These are phyloP conservation scores for Drosophila lowei DNA, from an alignment of 1,140 invertebrate genomes.

Conservation along the genomic window DNA sequence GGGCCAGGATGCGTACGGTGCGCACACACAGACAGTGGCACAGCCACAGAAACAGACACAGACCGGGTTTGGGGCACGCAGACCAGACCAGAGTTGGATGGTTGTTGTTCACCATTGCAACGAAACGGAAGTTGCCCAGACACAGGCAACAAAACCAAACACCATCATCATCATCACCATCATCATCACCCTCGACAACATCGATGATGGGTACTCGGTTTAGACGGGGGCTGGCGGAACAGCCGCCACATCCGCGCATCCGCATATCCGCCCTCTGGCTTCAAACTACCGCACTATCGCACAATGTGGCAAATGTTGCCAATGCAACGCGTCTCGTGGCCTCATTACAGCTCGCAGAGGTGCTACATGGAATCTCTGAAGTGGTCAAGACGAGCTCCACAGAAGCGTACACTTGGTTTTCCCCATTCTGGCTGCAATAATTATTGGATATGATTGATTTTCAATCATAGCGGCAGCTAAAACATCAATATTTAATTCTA, in stretches of 20 bases:
- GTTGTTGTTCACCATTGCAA: conserved; percentile 12
- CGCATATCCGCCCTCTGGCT: neutral
- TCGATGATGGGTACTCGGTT: conserved; percentile 31
- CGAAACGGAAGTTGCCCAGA: conserved; percentile 62
- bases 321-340: conserved; percentile 13
- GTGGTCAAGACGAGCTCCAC: neutral
- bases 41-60: conserved; percentile 8
- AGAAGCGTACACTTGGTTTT: no score
- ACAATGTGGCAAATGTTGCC: conserved; percentile 26
- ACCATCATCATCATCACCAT: conserved; percentile 16
- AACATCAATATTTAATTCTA: no score
- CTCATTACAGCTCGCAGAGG: conserved; percentile 28
- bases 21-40: conserved; percentile 3
- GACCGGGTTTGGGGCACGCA: neutral
- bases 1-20: neutral
- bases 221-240: conserved; percentile 11
- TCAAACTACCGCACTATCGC: conserved; percentile 1
- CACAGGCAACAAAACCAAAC: conserved; percentile 12
- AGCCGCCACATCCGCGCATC: conserved; percentile 42
- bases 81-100: conserved; percentile 1
- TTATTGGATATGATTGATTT: neutral
- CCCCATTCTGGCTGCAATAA: no score
- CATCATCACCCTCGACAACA: conserved; percentile 21
- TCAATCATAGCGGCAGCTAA: neutral
- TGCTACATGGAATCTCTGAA: conserved; percentile 7